phyloP scores from a whole-genome alignment of 2,888 invertebrate genomes.

The Athrips mouffetella region DNA sequence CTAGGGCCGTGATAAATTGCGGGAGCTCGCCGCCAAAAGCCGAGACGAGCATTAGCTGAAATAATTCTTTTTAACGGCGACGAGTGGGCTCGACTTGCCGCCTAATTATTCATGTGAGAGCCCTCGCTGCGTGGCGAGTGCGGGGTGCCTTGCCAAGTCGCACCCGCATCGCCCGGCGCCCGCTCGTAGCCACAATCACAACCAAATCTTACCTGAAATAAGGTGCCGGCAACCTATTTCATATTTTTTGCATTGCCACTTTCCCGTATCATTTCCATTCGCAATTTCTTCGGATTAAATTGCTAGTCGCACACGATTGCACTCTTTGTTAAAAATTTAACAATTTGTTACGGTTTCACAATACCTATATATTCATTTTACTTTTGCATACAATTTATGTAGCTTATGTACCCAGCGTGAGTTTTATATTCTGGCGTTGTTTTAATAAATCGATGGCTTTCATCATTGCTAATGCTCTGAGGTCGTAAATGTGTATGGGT shows the following conservation, averaged over 20 bases:
- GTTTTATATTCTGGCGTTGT: conserved; percentile 2
- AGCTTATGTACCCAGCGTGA: neutral
- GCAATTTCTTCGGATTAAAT: too few species aligned
- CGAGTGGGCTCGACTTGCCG: conserved; percentile 48
- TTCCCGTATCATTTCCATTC: neutral
- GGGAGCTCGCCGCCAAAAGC: conserved; percentile 58
- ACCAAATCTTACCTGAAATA: neutral
- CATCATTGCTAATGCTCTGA: conserved; percentile 8
- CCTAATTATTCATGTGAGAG: conserved; percentile 63
- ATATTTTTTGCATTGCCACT: neutral
- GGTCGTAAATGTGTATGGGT: conserved; percentile 13
- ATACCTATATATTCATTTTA: too few species aligned
- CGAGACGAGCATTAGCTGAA: conserved; percentile 62
- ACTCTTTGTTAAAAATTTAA: too few species aligned
- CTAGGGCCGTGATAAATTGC: conserved; percentile 69
- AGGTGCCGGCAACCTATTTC: neutral
- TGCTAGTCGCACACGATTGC: too few species aligned
- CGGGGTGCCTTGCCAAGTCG: conserved; percentile 22
- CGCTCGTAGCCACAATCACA: neutral
- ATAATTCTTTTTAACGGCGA: conserved; percentile 65
- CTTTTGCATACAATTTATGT: neutral
- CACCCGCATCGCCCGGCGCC: neutral
- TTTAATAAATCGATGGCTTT: conserved; percentile 13
- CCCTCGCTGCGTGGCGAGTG: conserved; percentile 26
- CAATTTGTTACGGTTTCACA: too few species aligned